Percentiles rank a stretch among this genome's conserved stretches.
Conservation (phyloP, 2,888 invertebrate genomes). For the Nycteola revayana region DNA sequence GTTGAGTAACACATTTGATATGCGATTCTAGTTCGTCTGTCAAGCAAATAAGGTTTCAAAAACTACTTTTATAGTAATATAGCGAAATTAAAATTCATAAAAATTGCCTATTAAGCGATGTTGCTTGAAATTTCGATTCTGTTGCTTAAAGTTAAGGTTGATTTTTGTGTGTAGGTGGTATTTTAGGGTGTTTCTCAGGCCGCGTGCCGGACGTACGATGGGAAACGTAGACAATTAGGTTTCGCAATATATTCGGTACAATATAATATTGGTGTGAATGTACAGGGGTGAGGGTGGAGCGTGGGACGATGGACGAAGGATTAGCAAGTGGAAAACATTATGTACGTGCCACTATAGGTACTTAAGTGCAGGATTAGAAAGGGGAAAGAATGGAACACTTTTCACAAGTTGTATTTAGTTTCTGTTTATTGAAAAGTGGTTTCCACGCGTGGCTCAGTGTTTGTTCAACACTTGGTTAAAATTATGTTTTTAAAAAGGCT, state of each 20-base stretch:
- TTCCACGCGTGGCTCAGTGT: no score
- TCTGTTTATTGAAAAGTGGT: background rate
- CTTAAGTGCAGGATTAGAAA: conserved; percentile 24
- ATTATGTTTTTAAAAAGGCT: no score
- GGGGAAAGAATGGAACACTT: conserved; percentile 11
- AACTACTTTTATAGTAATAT: conserved; percentile 15
- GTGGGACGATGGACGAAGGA: conserved; percentile 42
- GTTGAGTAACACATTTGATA: conserved; percentile 12
- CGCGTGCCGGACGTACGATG: conserved; percentile 73
- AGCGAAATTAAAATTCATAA: conserved; percentile 20
- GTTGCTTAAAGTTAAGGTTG: no score
- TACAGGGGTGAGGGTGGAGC: conserved; percentile 33
- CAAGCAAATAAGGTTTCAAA: conserved; percentile 3
- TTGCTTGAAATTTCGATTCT: no score
- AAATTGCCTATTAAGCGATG: no score
- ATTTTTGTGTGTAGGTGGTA: conserved; percentile 10
- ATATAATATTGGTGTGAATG: conserved; percentile 56
- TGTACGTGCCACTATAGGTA: conserved; percentile 6
- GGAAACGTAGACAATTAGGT: conserved; percentile 73
- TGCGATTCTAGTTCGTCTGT: conserved; percentile 19
- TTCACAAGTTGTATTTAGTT: background rate
- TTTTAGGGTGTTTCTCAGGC: conserved; percentile 48
- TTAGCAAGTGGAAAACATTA: conserved; percentile 25
- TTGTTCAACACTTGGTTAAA: no score
- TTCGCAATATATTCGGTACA: conserved; percentile 66